Conservation (phyloP, 2,797 vertebrate genomes). For the Darevskia mixta region DNA sequence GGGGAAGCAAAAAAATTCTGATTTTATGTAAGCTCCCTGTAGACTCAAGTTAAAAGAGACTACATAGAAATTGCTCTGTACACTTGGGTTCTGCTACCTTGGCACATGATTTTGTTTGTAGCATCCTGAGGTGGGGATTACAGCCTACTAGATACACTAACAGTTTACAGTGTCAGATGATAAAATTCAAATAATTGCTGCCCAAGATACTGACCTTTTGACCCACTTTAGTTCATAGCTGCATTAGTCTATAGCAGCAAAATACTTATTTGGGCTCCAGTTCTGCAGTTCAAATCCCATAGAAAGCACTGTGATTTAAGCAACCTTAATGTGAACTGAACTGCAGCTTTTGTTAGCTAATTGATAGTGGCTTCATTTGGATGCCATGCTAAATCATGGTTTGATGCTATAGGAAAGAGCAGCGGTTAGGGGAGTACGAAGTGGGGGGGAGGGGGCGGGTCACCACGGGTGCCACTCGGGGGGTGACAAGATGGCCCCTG, state of each 20-base stretch:
- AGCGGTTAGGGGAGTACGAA: too few species aligned
- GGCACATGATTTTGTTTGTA: background rate
- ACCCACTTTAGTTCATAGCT: background rate
- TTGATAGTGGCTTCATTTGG: background rate
- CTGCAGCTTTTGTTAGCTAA: background rate
- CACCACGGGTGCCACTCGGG: too few species aligned
- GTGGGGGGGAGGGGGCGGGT: too few species aligned
- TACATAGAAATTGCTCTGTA: background rate
- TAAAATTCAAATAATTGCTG: constrained; percentile 13
- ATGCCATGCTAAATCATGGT: background rate
- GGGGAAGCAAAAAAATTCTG: constrained; percentile 27
- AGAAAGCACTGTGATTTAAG: background rate
- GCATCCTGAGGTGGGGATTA: background rate
- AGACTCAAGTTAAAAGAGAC: background rate
- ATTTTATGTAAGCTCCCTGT: constrained; percentile 12
- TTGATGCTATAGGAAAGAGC: background rate
- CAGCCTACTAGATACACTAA: background rate
- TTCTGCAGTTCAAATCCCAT: background rate
- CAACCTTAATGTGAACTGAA: background rate
- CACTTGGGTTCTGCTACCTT: background rate
- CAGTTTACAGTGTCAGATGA: background rate
- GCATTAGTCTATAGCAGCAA: background rate
- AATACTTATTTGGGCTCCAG: background rate
- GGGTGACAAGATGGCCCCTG: too few species aligned
- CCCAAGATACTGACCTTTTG: background rate